Evolutionary conservation across 1,140 invertebrate genomes (phyloP).

Genomic region (Stegodyphus dumicola): DNA sequence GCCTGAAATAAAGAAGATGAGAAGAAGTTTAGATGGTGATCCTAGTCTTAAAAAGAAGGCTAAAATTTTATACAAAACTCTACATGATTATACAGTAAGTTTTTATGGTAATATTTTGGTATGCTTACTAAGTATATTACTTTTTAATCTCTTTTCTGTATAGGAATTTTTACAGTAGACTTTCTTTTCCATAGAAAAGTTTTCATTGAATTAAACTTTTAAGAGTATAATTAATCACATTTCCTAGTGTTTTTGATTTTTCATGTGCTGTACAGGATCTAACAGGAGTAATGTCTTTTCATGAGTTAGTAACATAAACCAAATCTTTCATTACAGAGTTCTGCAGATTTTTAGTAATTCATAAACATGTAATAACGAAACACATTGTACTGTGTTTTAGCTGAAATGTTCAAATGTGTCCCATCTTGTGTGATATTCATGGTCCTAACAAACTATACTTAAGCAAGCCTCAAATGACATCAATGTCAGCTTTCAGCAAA

Average conservation of each 20-base stretch:
- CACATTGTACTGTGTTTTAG: no score
- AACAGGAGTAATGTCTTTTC: neutral
- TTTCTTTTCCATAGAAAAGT: no score
- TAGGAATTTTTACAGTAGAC: neutral
- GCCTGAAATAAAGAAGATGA: conserved; percentile 62
- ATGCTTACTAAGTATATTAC: neutral
- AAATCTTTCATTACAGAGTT: neutral
- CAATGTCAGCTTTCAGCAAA: no score
- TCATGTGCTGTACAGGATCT: neutral
- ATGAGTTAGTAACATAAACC: neutral
- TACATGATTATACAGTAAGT: conserved; percentile 69
- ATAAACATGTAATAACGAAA: no score
- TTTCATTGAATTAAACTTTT: no score
- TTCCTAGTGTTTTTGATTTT: neutral
- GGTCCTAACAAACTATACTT: no score
- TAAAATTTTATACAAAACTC: conserved; percentile 68
- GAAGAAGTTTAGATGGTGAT: conserved; percentile 65
- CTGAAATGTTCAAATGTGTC: no score
- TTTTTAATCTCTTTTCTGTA: neutral
- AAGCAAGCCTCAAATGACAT: no score
- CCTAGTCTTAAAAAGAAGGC: conserved; percentile 67
- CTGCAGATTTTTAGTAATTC: no score
- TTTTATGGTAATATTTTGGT: neutral
- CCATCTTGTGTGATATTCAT: no score
- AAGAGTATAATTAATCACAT: neutral